Conservation (phyloP, 2,797 vertebrate species). For the Esox masquinongy region DNA sequence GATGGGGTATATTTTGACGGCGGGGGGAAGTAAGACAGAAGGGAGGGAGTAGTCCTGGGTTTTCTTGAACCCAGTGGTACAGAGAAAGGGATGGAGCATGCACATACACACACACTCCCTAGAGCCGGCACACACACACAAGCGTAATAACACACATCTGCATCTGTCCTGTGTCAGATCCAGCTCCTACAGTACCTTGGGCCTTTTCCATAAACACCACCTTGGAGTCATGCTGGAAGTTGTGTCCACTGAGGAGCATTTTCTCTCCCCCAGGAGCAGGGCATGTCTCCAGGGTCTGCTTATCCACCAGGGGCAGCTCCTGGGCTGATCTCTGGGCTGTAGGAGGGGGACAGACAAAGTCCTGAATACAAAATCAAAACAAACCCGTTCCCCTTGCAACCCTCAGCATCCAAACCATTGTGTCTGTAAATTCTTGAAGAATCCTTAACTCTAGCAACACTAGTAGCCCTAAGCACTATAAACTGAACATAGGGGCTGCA, state of each 20-base stretch:
- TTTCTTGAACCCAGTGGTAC: conserved; percentile 66
- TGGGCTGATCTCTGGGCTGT: conserved; percentile 97
- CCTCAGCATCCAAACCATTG: conserved; percentile 69
- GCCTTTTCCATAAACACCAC: conserved; percentile 98
- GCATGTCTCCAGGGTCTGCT: conserved; percentile 90
- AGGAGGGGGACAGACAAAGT: conserved; percentile 19
- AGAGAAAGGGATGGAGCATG: conserved; percentile 19
- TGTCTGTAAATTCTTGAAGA: conserved; percentile 28
- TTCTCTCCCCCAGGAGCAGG: conserved; percentile 87
- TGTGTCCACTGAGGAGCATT: conserved; percentile 92
- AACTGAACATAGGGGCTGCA: not conserved
- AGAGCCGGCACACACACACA: conserved; percentile 6
- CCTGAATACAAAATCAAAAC: conserved; percentile 34
- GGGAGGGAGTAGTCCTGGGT: conserved; percentile 53
- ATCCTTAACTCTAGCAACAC: conserved; percentile 19
- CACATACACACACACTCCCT: conserved; percentile 18
- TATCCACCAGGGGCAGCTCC: conserved; percentile 97
- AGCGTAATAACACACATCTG: conserved; percentile 17
- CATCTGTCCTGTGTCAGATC: conserved; percentile 24
- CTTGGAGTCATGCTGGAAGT: conserved; percentile 97
- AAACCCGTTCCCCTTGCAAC: conserved; percentile 73
- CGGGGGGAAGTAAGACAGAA: conserved; percentile 55
- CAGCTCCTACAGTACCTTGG: conserved; percentile 80
- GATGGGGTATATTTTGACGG: conserved; percentile 74
- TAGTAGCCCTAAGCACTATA: not conserved